Percentiles rank a stretch among this genome's conserved stretches.
Evolutionary conservation across 1,140 invertebrate genomes (phyloP).

Genomic region (Cardiocondyla obscurior): DNA sequence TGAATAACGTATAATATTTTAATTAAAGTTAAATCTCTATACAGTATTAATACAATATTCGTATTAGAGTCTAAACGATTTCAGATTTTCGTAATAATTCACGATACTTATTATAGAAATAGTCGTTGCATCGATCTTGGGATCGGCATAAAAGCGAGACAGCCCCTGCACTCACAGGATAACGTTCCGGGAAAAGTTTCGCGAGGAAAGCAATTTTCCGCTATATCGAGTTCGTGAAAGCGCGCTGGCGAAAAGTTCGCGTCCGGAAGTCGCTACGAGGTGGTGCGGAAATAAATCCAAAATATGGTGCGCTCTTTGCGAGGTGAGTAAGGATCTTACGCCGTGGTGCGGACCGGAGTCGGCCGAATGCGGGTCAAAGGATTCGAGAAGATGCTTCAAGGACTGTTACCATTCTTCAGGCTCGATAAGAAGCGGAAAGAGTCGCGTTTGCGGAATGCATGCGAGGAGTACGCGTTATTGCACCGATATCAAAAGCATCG

Average conservation of each 20-base stretch:
- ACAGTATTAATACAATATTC: not conserved
- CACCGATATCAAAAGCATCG: slow-evolving; percentile 45
- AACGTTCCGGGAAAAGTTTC: slow-evolving; percentile 45
- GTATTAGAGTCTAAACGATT: not conserved
- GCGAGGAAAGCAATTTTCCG: slow-evolving; percentile 62
- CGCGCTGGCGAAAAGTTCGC: slow-evolving; percentile 55
- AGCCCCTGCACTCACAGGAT: not conserved
- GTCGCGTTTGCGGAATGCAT: slow-evolving; percentile 54
- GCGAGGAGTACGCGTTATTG: slow-evolving; percentile 46
- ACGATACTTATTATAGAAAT: slow-evolving; percentile 32
- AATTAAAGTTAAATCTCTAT: not conserved
- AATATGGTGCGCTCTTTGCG: slow-evolving; percentile 54
- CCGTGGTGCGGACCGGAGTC: slow-evolving; percentile 1
- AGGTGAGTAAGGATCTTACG: slow-evolving; percentile 47
- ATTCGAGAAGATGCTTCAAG: slow-evolving; percentile 64
- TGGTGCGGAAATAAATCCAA: slow-evolving; percentile 59
- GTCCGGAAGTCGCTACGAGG: slow-evolving; percentile 40
- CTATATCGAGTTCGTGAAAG: slow-evolving; percentile 61
- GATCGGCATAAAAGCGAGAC: slow-evolving; percentile 36
- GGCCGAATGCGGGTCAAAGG: slow-evolving; percentile 61
- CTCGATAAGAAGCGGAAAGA: slow-evolving; percentile 70
- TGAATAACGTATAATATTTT: not conserved
- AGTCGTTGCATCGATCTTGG: slow-evolving; percentile 46
- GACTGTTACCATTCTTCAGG: slow-evolving; percentile 73
- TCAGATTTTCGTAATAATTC: slow-evolving; percentile 13